Conservation (phyloP, 2,113 vertebrate species). For the Pseudopipra pipra region DNA sequence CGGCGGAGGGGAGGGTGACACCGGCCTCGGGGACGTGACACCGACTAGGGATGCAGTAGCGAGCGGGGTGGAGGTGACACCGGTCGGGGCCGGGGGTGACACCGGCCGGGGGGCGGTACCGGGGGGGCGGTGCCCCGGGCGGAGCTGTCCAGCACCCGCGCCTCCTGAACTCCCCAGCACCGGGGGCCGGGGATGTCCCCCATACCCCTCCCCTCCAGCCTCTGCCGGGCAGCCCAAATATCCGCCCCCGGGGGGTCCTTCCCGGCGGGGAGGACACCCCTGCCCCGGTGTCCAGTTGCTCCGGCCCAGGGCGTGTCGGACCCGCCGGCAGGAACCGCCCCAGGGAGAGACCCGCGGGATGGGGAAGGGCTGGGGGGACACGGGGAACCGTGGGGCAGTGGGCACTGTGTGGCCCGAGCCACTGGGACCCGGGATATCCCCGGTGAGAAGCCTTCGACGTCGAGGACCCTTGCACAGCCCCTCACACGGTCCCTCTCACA, state of each 20-base stretch:
- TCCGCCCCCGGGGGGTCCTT: neutral
- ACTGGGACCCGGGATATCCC: neutral
- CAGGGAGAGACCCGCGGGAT: neutral
- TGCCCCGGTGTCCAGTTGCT: rapidly evolving
- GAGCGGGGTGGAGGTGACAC: neutral
- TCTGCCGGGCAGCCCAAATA: neutral
- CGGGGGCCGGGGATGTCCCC: neutral
- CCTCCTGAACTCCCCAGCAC: neutral
- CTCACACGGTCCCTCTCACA: neutral
- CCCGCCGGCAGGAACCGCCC: neutral
- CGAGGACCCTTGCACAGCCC: neutral
- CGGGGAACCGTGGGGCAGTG: neutral
- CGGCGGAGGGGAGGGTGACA: neutral
- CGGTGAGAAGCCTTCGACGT: neutral
- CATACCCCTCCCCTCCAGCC: neutral
- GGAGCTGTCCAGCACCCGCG: constrained; percentile 45
- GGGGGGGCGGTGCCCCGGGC: neutral
- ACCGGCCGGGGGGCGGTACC: neutral
- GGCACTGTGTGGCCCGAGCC: neutral
- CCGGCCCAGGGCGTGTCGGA: neutral
- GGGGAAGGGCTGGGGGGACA: too few species aligned
- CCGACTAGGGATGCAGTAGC: neutral
- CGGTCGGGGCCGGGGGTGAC: neutral
- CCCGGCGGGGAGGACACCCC: neutral
- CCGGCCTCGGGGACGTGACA: neutral